phyloP scores from a whole-genome alignment of 2,888 invertebrate species.

The Lypha dubia region DNA sequence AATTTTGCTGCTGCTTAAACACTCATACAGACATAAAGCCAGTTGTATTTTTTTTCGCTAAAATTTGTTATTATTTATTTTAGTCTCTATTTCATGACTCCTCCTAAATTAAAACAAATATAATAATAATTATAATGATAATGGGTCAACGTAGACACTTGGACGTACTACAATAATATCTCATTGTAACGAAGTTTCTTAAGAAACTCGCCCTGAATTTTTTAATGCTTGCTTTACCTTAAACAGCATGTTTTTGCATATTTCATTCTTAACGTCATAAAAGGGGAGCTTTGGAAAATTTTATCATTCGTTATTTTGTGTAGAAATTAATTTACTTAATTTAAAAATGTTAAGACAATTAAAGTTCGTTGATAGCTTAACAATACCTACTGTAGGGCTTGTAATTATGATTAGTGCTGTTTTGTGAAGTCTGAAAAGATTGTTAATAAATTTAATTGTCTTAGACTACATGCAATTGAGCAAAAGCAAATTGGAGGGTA shows the following conservation, averaged over 20 bases:
- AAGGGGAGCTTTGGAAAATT: no score
- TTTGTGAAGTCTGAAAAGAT: conserved; percentile 32
- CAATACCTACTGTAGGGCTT: not conserved
- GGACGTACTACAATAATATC: conserved; percentile 13
- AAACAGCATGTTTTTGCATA: no score
- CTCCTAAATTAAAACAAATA: conserved; percentile 64
- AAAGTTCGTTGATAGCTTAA: not conserved
- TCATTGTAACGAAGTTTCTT: no score
- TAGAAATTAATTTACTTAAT: no score
- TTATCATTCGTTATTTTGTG: no score
- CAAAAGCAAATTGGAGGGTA: not conserved
- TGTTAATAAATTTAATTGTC: conserved; percentile 66
- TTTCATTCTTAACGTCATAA: no score
- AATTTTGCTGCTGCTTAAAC: conserved; percentile 32
- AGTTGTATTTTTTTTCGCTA: conserved; percentile 26
- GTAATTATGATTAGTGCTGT: conserved; percentile 26
- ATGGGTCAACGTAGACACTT: conserved; percentile 28
- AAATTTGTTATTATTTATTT: conserved; percentile 61
- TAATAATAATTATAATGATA: conserved; percentile 36
- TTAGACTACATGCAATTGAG: not conserved
- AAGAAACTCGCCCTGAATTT: no score
- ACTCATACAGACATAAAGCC: conserved; percentile 29
- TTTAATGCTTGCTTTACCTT: no score
- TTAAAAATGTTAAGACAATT: no score
- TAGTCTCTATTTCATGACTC: conserved; percentile 63